Evolutionary conservation across 2,888 invertebrate species (phyloP).

Genomic region (Teleogryllus oceanicus): DNA sequence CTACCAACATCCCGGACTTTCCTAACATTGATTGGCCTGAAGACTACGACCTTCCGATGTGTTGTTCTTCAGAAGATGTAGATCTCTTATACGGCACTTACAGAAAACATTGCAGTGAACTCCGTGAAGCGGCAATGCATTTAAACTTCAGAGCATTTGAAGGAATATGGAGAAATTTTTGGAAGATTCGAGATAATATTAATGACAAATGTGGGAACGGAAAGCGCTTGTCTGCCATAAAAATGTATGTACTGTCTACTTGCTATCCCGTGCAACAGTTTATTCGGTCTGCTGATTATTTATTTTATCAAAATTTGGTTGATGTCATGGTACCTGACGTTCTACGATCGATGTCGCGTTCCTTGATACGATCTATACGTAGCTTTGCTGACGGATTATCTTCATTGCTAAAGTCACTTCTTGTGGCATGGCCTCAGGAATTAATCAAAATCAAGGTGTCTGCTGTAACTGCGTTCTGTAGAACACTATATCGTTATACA

Average conservation of each 20-base stretch:
- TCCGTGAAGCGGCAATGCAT: slow-evolving; percentile 85
- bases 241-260: slow-evolving; percentile 65
- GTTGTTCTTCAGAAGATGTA: slow-evolving; percentile 72
- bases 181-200: slow-evolving; percentile 76
- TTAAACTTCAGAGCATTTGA: slow-evolving; percentile 88
- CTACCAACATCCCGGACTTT: slow-evolving; percentile 74
- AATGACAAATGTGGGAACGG: slow-evolving; percentile 73
- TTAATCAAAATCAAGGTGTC: slow-evolving; percentile 75
- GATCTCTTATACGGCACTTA: slow-evolving; percentile 76
- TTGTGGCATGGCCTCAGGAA: slow-evolving; percentile 75
- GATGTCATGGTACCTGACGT: slow-evolving; percentile 96
- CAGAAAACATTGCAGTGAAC: slow-evolving; percentile 87
- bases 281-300: slow-evolving; percentile 79
- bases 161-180: slow-evolving; percentile 87
- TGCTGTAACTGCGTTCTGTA: slow-evolving; percentile 86
- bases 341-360: slow-evolving; percentile 87
- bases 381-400: slow-evolving; percentile 92
- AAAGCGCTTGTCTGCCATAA: slow-evolving; percentile 69
- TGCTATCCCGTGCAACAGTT: slow-evolving; percentile 72
- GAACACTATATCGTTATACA: slow-evolving; percentile 91
- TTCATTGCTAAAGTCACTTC: slow-evolving; percentile 76
- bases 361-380: slow-evolving; percentile 86
- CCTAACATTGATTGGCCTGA: slow-evolving; percentile 66
- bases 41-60: slow-evolving; percentile 61
- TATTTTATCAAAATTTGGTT: slow-evolving; percentile 93